Base-by-base conservation (phyloP, 2,113 vertebrate species). In the Gambusia affinis region DNA sequence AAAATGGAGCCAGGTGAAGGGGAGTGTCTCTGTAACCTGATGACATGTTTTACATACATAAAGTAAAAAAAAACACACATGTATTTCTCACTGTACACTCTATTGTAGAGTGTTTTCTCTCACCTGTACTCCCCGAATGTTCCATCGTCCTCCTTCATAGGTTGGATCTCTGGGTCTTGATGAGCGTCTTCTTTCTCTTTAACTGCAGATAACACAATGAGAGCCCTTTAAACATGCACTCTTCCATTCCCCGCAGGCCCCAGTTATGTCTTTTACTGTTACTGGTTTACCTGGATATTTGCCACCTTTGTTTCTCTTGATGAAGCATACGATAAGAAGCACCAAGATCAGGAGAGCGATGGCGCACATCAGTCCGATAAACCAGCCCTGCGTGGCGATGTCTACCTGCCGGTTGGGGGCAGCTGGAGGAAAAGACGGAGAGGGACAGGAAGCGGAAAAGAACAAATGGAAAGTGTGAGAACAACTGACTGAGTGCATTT, bases 131-230 rank as follows among this genome's bases (percentile, higher is more conserved):
- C 97, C 87, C 98, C 98, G 92, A 99, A 98, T 0, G 98, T 98
- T 67, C 98, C 97, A 70, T 99, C 97, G 4, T 99, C 98, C 90
- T 99, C 98, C 87, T 98, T 99, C 98, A 99, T 99, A 7, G 98
- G 98, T 57, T 98, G 98, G 86, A 99, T 96, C 94, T 99, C 98
- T 51, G 97, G 97, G 84, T 99, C 98, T 65, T 97, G 96, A 66
- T 98, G 98, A 67, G 97, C 97, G 78, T 99, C 98, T 89, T 99
- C 98, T 80, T 99, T 99, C 92, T 99, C 98, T 95, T 99, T 99
- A 85, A 99, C 98, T 99, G 85, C 72, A n/a, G 89, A 81, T 61
- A 3, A 80, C 5, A 73, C 0, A 42, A 2, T 2, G 15, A 28
- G 12, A 19, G 0, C 22, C 1, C 3, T 69, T 65, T 0, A 37